phyloP scores from a whole-genome alignment of 2,888 invertebrate genomes.

The Macaria liturata region DNA sequence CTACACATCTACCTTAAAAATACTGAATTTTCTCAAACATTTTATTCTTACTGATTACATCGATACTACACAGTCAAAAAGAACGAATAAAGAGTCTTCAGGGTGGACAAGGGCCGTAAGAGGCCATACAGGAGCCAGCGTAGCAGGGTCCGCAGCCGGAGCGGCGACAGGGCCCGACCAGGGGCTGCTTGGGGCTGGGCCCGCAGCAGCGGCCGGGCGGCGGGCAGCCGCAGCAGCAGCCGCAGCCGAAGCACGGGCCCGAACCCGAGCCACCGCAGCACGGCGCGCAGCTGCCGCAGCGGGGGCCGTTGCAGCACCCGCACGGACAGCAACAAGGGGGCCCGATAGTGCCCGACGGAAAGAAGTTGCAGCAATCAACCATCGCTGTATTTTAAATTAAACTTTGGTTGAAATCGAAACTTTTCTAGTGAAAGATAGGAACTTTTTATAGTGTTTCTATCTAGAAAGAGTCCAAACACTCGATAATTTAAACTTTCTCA shows the following conservation, averaged over 20 bases:
- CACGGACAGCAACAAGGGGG: conserved; percentile 23
- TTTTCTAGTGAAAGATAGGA: too few relatives aligned
- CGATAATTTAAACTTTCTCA: background rate
- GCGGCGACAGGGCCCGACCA: conserved; percentile 5
- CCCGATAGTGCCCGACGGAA: conserved; percentile 1
- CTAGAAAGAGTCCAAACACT: too few relatives aligned
- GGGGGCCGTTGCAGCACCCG: conserved; percentile 9
- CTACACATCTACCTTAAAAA: too few relatives aligned
- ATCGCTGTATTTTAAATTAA: too few relatives aligned
- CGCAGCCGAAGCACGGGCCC: conserved; percentile 3
- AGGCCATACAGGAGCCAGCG: conserved; percentile 5
- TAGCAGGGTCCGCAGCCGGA: conserved; percentile 12
- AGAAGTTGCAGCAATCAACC: conserved; percentile 9
- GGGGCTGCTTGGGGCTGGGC: conserved; percentile 1
- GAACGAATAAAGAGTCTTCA: too few relatives aligned
- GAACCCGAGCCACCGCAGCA: conserved; percentile 9
- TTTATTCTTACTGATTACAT: too few relatives aligned
- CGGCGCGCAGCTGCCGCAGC: conserved; percentile 11
- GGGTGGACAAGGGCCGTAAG: background rate
- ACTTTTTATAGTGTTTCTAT: too few relatives aligned
- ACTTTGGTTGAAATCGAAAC: too few relatives aligned
- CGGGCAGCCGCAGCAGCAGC: conserved; percentile 4
- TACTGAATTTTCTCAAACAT: too few relatives aligned
- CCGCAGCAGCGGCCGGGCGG: conserved; percentile 7
- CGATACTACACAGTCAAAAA: too few relatives aligned